These are phyloP conservation scores for Percina caprodes DNA, from an alignment of 2,113 vertebrate species.

Conservation along the genomic window DNA sequence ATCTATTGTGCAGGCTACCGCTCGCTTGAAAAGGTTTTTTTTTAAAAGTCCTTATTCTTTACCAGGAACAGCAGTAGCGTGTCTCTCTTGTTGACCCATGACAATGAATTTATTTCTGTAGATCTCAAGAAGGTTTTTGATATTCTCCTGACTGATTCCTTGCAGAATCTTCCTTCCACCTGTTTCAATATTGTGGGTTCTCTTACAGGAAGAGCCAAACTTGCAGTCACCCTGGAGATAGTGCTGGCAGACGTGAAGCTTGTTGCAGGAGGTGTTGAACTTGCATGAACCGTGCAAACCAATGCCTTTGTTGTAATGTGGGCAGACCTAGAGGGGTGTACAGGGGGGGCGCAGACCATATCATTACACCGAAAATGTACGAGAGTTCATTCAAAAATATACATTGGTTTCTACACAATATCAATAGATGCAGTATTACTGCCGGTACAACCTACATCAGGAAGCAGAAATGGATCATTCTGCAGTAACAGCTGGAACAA, in stretches of 20 bases:
- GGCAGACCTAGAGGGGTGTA: slow-evolving; percentile 75
- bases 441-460: slow-evolving; percentile 73
- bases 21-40: background rate
- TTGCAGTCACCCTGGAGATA: slow-evolving; percentile 78
- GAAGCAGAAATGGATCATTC: slow-evolving; percentile 82
- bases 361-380: background rate
- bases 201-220: slow-evolving; percentile 76
- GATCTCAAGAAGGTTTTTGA: slow-evolving; percentile 60
- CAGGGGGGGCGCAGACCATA: background rate
- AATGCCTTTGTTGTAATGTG: slow-evolving; percentile 83
- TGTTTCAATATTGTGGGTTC: slow-evolving; percentile 65
- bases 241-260: slow-evolving; percentile 83
- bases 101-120: slow-evolving; percentile 82
- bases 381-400: background rate
- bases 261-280: slow-evolving; percentile 69
- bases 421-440: background rate
- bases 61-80: background rate
- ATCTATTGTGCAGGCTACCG: background rate
- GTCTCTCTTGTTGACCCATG: background rate
- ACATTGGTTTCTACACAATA: background rate
- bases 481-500: slow-evolving; percentile 83
- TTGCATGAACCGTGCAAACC: slow-evolving; percentile 79
- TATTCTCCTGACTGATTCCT: slow-evolving; percentile 70
- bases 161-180: slow-evolving; percentile 54
- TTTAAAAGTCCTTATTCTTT: background rate